These are phyloP conservation scores for Perizoma flavofasciatum DNA, from an alignment of 2,888 invertebrate genomes.

Conservation along the genomic window DNA sequence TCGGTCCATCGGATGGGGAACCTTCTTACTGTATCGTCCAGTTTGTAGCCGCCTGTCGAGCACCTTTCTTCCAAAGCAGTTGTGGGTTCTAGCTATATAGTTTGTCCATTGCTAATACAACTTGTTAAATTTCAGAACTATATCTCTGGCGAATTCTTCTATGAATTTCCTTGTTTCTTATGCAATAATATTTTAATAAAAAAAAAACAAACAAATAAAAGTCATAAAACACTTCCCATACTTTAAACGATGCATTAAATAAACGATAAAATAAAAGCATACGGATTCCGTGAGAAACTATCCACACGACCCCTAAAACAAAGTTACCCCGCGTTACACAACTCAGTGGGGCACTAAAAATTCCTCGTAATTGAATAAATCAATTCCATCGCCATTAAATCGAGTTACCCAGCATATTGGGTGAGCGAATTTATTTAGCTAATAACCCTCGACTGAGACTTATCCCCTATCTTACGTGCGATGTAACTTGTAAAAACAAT, in stretches of 20 bases:
- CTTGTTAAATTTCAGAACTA: too few species aligned
- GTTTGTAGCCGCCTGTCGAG: too few species aligned
- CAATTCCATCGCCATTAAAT: constrained; percentile 84
- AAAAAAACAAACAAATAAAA: constrained; percentile 12
- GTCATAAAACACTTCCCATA: constrained; percentile 17
- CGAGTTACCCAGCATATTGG: constrained; percentile 84
- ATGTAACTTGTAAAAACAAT: constrained; percentile 14
- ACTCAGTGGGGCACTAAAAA: constrained; percentile 79
- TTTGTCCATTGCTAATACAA: too few species aligned
- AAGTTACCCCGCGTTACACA: constrained; percentile 64
- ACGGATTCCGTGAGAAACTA: constrained; percentile 74
- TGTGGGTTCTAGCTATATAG: too few species aligned
- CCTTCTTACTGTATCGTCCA: too few species aligned
- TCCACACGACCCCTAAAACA: constrained; percentile 75
- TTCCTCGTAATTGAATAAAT: constrained; percentile 84
- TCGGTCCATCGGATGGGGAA: too few species aligned
- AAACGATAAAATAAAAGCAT: constrained; percentile 59
- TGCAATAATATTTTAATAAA: too few species aligned
- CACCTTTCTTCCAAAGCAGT: too few species aligned
- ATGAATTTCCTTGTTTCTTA: too few species aligned
- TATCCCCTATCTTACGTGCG: constrained; percentile 57
- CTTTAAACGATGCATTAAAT: constrained; percentile 28
- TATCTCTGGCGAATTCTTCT: too few species aligned
- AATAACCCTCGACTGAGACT: constrained; percentile 71
- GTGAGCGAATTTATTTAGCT: constrained; percentile 83